Conservation (phyloP, 2,888 invertebrate genomes). For the Palloptera scutellata region DNA sequence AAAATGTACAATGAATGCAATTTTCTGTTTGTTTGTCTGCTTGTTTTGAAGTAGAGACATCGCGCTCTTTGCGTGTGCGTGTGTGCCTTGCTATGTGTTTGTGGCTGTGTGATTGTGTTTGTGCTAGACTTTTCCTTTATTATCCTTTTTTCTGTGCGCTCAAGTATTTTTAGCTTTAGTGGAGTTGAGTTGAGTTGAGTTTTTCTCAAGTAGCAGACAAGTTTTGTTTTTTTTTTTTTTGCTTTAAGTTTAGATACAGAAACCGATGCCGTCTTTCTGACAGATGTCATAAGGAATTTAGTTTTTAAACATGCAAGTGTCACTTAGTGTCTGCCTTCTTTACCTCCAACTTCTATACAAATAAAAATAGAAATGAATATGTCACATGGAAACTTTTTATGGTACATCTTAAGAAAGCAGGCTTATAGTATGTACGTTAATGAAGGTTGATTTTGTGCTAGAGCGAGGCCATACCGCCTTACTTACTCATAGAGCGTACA, state of each 20-base stretch:
- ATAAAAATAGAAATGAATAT: not conserved
- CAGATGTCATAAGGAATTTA: conserved; percentile 27
- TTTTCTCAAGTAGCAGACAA: too few relatives aligned
- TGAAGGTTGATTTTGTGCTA: not conserved
- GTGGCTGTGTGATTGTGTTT: conserved; percentile 6
- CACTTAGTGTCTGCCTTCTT: not conserved
- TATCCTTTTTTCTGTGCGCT: not conserved
- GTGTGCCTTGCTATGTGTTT: not conserved
- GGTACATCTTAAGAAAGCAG: not conserved
- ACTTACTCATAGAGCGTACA: too few relatives aligned
- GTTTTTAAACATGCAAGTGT: conserved; percentile 9
- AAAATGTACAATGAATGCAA: not conserved
- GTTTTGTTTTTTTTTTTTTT: too few relatives aligned
- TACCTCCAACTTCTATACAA: not conserved
- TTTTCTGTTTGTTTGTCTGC: not conserved
- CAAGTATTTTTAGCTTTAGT: too few relatives aligned
- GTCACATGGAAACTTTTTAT: not conserved
- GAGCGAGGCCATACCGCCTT: too few relatives aligned
- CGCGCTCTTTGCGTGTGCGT: not conserved
- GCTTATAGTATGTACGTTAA: not conserved
- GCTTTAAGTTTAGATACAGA: not conserved
- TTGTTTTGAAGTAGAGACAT: not conserved
- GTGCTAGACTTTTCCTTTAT: not conserved
- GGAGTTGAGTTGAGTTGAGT: too few relatives aligned
- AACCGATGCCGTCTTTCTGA: conserved; percentile 10